These are phyloP conservation scores for Ursus arctos DNA, from an alignment of 2,113 vertebrate genomes.

Conservation along the genomic window DNA sequence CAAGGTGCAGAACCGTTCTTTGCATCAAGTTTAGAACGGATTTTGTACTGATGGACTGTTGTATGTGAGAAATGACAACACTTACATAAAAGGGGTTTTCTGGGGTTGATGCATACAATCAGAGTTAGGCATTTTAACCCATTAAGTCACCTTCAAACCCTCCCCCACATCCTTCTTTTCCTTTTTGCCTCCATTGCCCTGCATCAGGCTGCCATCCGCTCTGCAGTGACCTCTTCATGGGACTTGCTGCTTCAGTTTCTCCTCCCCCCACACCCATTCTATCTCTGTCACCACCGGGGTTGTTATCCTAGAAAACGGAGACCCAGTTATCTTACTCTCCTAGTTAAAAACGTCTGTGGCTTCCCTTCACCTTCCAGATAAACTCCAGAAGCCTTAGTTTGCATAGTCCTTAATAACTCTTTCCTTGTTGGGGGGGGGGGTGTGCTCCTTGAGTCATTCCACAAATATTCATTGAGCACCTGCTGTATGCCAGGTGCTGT, in stretches of 20 bases:
- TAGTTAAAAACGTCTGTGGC: background rate
- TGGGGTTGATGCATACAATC: background rate
- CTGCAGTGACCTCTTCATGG: background rate
- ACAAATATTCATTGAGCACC: background rate
- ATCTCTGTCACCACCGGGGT: background rate
- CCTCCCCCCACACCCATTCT: background rate
- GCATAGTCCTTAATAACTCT: background rate
- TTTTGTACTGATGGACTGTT: background rate
- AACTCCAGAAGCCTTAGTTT: background rate
- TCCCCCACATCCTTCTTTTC: background rate
- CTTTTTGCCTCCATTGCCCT: background rate
- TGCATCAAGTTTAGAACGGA: background rate
- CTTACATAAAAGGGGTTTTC: background rate
- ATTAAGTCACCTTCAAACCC: background rate
- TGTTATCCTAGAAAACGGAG: conserved; percentile 24
- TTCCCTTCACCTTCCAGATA: background rate
- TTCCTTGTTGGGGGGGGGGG: fast-evolving
- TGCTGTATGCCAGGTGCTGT: background rate
- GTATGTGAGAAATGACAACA: background rate
- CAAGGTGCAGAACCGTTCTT: background rate
- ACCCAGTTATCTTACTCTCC: background rate
- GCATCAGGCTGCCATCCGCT: background rate
- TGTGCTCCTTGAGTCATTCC: background rate
- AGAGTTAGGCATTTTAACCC: background rate
- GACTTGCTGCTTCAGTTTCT: background rate